Conservation (phyloP, 2,113 vertebrate genomes). For the Centropus bengalensis region DNA sequence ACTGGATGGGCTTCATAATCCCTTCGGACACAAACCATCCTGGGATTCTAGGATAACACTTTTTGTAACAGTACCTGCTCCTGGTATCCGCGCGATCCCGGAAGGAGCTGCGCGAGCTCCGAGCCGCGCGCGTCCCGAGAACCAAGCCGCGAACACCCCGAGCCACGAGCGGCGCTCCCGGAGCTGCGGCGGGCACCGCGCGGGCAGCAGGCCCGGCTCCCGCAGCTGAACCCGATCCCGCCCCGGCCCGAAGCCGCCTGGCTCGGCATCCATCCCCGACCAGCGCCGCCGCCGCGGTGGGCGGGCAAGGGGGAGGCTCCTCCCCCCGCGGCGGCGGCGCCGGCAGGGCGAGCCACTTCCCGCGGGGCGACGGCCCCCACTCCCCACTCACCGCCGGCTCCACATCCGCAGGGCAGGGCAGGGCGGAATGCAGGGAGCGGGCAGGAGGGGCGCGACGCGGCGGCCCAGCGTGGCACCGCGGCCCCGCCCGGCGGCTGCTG, state of each 20-base stretch:
- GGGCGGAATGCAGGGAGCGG: background rate
- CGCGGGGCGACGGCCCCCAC: background rate
- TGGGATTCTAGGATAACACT: too few relatives aligned
- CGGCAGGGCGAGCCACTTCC: background rate
- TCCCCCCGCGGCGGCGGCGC: background rate
- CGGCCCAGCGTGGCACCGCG: background rate
- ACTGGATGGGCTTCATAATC: too few relatives aligned
- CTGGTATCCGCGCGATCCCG: too few relatives aligned
- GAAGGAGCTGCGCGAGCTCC: too few relatives aligned
- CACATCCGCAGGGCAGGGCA: slow-evolving; percentile 8
- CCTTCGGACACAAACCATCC: too few relatives aligned
- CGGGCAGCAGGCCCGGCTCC: background rate
- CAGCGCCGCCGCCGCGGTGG: background rate
- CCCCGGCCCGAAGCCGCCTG: background rate
- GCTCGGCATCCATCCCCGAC: too few relatives aligned
- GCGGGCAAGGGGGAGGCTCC: background rate
- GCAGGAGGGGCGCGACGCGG: background rate
- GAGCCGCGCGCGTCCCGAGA: too few relatives aligned
- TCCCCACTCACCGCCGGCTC: slow-evolving; percentile 51
- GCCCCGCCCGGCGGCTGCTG: background rate
- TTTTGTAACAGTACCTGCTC: too few relatives aligned
- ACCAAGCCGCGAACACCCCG: too few relatives aligned
- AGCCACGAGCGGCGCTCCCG: too few relatives aligned
- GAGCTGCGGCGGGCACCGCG: background rate
- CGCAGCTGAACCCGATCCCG: too few relatives aligned